These are phyloP conservation scores for Xestia sexstrigata DNA, from an alignment of 2,888 invertebrate species.

Conservation along the genomic window DNA sequence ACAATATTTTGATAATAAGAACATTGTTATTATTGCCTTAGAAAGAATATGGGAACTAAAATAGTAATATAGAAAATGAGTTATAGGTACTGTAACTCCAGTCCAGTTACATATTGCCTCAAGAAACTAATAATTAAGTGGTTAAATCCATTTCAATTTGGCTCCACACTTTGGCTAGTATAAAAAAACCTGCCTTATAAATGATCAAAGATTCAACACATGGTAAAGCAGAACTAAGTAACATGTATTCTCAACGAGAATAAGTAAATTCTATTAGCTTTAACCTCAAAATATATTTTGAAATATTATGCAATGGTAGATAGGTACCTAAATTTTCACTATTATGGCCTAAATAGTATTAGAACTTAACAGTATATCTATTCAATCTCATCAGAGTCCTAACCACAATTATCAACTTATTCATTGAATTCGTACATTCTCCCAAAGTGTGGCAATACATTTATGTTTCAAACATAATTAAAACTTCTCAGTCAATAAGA, in stretches of 20 bases:
- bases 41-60: conserved; percentile 46
- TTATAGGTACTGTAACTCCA: conserved; percentile 18
- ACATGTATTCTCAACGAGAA: conserved; percentile 26
- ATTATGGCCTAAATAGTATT: conserved; percentile 24
- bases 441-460: conserved; percentile 59
- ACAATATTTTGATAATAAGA: conserved; percentile 47
- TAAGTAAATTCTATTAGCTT: conserved; percentile 11
- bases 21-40: conserved; percentile 54
- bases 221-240: conserved; percentile 3
- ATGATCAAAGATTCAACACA: not conserved
- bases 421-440: conserved; percentile 28
- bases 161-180: conserved; percentile 62
- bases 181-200: conserved; percentile 12
- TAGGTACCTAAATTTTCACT: conserved; percentile 20
- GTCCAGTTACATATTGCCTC: conserved; percentile 35
- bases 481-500: conserved; percentile 74
- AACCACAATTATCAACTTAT: conserved; percentile 29
- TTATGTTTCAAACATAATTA: conserved; percentile 25
- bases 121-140: conserved; percentile 19
- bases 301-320: conserved; percentile 37
- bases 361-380: conserved; percentile 33
- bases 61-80: conserved; percentile 39
- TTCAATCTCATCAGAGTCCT: conserved; percentile 21
- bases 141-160: conserved; percentile 53
- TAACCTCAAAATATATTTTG: conserved; percentile 28